Conservation (phyloP, 2,888 invertebrate species). For the Sicus ferrugineus region DNA sequence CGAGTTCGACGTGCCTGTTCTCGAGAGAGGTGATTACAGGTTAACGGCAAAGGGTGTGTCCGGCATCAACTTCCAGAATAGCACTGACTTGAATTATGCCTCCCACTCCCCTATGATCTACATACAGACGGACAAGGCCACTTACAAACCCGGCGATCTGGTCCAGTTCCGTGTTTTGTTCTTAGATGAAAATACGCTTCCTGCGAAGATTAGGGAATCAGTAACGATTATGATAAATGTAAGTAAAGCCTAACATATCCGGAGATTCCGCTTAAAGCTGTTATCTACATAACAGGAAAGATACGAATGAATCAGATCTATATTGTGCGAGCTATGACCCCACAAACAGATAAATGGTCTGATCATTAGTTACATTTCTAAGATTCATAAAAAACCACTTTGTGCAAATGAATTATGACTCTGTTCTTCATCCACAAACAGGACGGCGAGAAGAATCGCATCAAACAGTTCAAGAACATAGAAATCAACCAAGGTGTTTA, state of each 20-base stretch:
- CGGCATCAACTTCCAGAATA: conserved; percentile 77
- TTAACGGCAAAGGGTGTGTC: conserved; percentile 68
- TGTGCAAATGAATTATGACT: not conserved
- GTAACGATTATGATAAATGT: conserved; percentile 51
- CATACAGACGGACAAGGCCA: conserved; percentile 90
- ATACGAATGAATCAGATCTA: too few relatives aligned
- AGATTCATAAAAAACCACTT: not conserved
- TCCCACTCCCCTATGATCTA: conserved; percentile 77
- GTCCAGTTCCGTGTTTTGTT: conserved; percentile 79
- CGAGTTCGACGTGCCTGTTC: conserved; percentile 70
- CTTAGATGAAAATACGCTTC: conserved; percentile 76
- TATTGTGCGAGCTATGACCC: too few relatives aligned
- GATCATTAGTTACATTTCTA: not conserved
- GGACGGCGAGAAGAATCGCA: conserved; percentile 81
- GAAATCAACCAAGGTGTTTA: conserved; percentile 78
- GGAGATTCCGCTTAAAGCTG: too few relatives aligned
- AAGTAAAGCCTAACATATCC: too few relatives aligned
- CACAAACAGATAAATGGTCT: too few relatives aligned
- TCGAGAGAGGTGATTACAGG: conserved; percentile 53
- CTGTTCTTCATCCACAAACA: conserved; percentile 51
- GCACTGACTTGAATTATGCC: conserved; percentile 76
- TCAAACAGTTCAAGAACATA: conserved; percentile 80
- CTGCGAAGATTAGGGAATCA: conserved; percentile 63
- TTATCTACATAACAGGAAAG: too few relatives aligned
- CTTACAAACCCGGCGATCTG: conserved; percentile 86